Percentiles rank a stretch among this genome's conserved stretches.
Conservation (phyloP, 1,140 invertebrate species). For the Drosophila cardini region DNA sequence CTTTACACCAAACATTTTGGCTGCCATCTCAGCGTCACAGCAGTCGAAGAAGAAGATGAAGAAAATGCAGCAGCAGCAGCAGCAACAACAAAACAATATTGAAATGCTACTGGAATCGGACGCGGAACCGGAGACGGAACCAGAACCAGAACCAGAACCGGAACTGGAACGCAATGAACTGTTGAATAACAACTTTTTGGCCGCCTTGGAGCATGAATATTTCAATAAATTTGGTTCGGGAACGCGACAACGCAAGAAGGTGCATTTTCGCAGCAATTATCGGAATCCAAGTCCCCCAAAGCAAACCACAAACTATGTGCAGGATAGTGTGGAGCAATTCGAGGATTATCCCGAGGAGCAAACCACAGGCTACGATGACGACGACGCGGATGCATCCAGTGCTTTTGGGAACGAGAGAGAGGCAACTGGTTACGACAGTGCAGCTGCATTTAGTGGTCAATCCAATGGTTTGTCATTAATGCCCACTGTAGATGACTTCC, state of each 20-base stretch:
- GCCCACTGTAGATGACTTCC: conserved; percentile 61
- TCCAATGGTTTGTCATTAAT: conserved; percentile 50
- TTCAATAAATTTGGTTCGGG: conserved; percentile 48
- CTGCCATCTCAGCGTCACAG: conserved; percentile 38
- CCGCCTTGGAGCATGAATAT: conserved; percentile 70
- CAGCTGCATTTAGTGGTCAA: conserved; percentile 60
- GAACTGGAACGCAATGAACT: conserved; percentile 57
- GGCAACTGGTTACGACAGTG: conserved; percentile 46
- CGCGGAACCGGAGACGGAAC: neutral
- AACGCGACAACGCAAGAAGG: conserved; percentile 61
- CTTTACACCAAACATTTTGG: conserved; percentile 55
- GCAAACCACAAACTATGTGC: conserved; percentile 20
- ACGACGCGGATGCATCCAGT: conserved; percentile 6
- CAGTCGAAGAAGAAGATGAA: conserved; percentile 10
- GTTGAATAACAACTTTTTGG: conserved; percentile 65
- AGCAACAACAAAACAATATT: neutral
- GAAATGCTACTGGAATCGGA: conserved; percentile 1
- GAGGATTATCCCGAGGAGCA: conserved; percentile 54
- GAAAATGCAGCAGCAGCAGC: neutral
- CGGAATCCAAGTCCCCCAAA: neutral
- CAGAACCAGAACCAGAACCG: conserved; percentile 13
- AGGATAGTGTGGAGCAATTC: conserved; percentile 35
- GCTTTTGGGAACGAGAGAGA: conserved; percentile 31
- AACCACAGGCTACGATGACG: conserved; percentile 2
- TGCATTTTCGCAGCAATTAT: conserved; percentile 4